Percentiles rank a stretch among this genome's conserved stretches.
These are phyloP conservation scores for Aphelinus atriplicis DNA, from an alignment of 1,140 invertebrate species.

Conservation along the genomic window DNA sequence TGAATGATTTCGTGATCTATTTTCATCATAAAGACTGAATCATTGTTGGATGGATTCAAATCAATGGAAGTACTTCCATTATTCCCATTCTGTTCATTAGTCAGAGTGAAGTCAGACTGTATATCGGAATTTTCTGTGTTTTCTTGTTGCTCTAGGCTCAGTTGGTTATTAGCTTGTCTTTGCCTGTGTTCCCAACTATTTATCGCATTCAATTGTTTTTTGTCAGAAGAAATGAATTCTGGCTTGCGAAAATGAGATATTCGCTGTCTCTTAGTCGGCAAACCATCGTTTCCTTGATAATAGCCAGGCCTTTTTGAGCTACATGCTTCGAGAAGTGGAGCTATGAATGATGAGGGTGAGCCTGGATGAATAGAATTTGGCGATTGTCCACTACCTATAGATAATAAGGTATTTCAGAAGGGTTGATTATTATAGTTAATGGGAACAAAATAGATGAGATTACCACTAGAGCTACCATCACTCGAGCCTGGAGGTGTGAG, in stretches of 20 bases:
- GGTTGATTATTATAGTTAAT: no score
- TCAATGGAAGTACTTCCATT: no score
- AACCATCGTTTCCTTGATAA: conserved; percentile 70
- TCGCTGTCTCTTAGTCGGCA: conserved; percentile 80
- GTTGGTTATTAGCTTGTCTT: conserved; percentile 40
- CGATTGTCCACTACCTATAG: conserved; percentile 71
- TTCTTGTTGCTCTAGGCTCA: conserved; percentile 51
- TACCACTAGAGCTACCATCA: conserved; percentile 77
- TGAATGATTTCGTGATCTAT: no score
- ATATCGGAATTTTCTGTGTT: conserved; percentile 49
- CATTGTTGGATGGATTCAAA: no score
- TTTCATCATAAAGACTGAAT: no score
- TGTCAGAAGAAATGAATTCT: conserved; percentile 41
- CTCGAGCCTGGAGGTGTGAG: conserved; percentile 86
- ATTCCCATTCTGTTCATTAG: no score
- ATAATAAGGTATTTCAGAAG: conserved; percentile 23
- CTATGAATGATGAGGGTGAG: conserved; percentile 68
- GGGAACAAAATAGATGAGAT: conserved; percentile 37
- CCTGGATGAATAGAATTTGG: conserved; percentile 76
- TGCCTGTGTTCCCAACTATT: conserved; percentile 5
- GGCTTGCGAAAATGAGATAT: conserved; percentile 80
- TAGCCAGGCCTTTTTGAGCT: conserved; percentile 68
- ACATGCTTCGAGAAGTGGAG: conserved; percentile 51
- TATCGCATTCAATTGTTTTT: conserved; percentile 32
- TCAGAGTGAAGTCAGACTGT: neutral